Evolutionary conservation across 2,797 vertebrate genomes (phyloP).

Genomic region (Luscinia megarhynchos): DNA sequence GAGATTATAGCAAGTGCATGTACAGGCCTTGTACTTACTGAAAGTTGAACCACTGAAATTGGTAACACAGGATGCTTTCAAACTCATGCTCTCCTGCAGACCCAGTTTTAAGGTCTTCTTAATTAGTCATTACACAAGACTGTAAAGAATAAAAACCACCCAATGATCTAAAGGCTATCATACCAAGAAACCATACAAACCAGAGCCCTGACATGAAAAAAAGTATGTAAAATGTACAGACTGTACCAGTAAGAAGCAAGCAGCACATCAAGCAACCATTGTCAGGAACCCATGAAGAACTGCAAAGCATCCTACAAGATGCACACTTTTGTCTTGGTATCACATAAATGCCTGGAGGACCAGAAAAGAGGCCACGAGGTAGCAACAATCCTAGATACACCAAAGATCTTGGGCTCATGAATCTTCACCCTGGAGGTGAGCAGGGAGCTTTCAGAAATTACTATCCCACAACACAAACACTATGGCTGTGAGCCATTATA

Average conservation of each 20-base stretch:
- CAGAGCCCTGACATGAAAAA: not conserved
- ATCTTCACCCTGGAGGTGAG: not conserved
- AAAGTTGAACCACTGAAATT: not conserved
- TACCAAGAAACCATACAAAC: not conserved
- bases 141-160: not conserved
- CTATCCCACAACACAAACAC: not conserved
- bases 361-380: not conserved
- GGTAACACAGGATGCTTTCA: not conserved
- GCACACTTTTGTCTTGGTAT: not conserved
- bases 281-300: not conserved
- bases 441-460: not conserved
- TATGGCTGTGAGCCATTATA: not conserved
- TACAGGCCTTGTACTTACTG: not conserved
- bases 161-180: not conserved
- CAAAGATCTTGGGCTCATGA: rapidly evolving
- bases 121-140: not conserved
- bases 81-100: not conserved
- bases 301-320: not conserved
- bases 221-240: not conserved
- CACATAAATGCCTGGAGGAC: not conserved
- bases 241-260: not conserved
- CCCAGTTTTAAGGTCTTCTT: not conserved
- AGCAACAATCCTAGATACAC: not conserved
- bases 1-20: not conserved
- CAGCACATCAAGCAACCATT: not conserved